Percentiles rank a stretch among this genome's conserved stretches.
These are phyloP conservation scores for Oxyteleia sp. DNA, from an alignment of 2,888 invertebrate genomes.

Conservation along the genomic window DNA sequence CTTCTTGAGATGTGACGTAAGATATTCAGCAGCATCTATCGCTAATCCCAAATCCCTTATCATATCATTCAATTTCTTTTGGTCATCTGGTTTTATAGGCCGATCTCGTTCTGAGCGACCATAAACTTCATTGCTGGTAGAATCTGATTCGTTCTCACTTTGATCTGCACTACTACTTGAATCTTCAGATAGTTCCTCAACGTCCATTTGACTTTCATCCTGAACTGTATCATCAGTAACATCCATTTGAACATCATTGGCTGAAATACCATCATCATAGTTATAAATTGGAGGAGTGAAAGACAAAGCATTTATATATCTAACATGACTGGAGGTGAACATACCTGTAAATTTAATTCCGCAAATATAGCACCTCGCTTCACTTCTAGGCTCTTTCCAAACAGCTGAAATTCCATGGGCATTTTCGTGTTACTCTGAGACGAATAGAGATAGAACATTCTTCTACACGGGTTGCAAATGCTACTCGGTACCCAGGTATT, in stretches of 20 bases:
- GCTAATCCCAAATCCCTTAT: conserved; percentile 26
- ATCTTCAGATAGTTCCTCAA: no score
- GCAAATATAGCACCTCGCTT: conserved; percentile 10
- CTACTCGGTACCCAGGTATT: background rate
- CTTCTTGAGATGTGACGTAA: conserved; percentile 7
- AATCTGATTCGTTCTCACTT: no score
- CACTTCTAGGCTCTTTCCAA: conserved; percentile 18
- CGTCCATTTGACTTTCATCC: conserved; percentile 18
- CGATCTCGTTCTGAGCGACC: no score
- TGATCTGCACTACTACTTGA: no score
- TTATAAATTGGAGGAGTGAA: conserved; percentile 22
- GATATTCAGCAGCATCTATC: conserved; percentile 24
- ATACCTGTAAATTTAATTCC: conserved; percentile 20
- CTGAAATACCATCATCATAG: background rate
- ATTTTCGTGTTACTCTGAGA: background rate
- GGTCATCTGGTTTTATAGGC: no score
- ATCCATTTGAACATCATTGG: background rate
- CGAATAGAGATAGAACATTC: background rate
- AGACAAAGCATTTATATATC: conserved; percentile 21
- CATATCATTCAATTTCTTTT: conserved; percentile 7
- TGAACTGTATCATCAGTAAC: background rate
- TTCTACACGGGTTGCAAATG: background rate
- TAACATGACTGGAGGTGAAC: conserved; percentile 6
- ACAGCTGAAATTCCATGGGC: conserved; percentile 10
- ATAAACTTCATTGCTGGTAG: no score